A percentile compares a stretch with the other conserved stretches of the same genome.
Evolutionary conservation across 1,140 invertebrate species (phyloP).

Genomic region (Psix sp.): DNA sequence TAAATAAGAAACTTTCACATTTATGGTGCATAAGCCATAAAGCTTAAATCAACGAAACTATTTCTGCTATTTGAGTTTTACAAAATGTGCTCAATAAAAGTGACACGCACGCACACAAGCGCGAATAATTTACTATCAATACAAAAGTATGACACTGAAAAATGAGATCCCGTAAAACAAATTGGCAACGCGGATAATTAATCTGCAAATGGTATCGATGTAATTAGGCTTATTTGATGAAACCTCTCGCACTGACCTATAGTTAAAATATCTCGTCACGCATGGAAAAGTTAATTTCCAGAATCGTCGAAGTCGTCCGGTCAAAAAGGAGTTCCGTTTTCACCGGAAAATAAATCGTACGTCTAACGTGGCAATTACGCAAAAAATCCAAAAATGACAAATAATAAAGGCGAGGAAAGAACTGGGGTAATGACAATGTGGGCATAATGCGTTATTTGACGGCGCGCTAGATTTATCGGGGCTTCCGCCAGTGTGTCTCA

Average conservation of each 20-base stretch:
- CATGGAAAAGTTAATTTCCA: constrained; percentile 1
- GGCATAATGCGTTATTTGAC: constrained; percentile 42
- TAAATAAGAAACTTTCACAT: too few species aligned
- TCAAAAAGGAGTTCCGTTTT: constrained; percentile 10
- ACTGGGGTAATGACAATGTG: constrained; percentile 10
- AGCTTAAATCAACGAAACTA: too few species aligned
- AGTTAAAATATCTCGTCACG: constrained; percentile 16
- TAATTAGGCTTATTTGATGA: too few species aligned
- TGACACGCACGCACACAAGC: too few species aligned
- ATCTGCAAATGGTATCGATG: too few species aligned
- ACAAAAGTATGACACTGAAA: too few species aligned
- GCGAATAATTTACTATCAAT: too few species aligned
- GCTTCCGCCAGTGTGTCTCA: constrained; percentile 43
- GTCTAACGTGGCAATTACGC: constrained; percentile 10
- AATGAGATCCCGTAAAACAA: too few species aligned
- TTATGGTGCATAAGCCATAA: too few species aligned
- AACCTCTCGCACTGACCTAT: not conserved
- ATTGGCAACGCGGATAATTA: too few species aligned
- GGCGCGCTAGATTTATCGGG: constrained; percentile 48
- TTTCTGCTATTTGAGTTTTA: too few species aligned
- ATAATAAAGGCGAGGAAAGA: constrained; percentile 1
- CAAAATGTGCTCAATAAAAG: too few species aligned
- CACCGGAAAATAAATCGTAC: not conserved
- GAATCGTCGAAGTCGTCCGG: constrained; percentile 2
- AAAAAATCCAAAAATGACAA: constrained; percentile 11